Evolutionary conservation across 2,888 invertebrate species (phyloP).

Genomic region (Sphaerophoria rueppellii): DNA sequence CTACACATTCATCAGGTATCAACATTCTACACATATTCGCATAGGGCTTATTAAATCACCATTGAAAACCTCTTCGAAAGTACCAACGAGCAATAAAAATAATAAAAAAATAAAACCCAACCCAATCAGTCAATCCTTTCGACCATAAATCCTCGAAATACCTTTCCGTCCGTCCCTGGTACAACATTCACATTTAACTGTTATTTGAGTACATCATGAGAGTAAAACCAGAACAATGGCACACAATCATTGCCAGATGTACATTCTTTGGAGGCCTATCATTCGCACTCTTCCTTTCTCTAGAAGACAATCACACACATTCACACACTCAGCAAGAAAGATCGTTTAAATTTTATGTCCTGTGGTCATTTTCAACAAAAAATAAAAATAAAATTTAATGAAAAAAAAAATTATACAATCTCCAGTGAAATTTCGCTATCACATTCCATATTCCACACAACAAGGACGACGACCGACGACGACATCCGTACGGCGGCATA

Average conservation of each 20-base stretch:
- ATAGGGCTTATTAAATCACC: slow-evolving; percentile 16
- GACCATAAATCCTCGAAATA: slow-evolving; percentile 23
- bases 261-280: slow-evolving; percentile 40
- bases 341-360: slow-evolving; percentile 65
- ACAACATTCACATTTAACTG: slow-evolving; percentile 22
- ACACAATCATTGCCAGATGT: slow-evolving; percentile 52
- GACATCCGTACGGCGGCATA: slow-evolving; percentile 38
- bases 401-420: slow-evolving; percentile 26
- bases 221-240: slow-evolving; percentile 31
- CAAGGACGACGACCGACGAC: slow-evolving; percentile 39
- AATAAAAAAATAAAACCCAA: not conserved
- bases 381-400: not conserved
- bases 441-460: slow-evolving; percentile 49
- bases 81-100: not conserved
- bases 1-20: not conserved
- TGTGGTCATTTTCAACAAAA: slow-evolving; percentile 63
- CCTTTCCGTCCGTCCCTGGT: not conserved
- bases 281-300: slow-evolving; percentile 29
- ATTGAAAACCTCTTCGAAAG: slow-evolving; percentile 1
- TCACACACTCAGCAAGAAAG: not conserved
- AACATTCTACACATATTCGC: not conserved
- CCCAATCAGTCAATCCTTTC: slow-evolving; percentile 31
- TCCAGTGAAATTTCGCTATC: slow-evolving; percentile 48
- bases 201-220: slow-evolving; percentile 44
- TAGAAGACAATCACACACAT: not conserved